Conservation (phyloP, 2,797 vertebrate genomes). For the Esox masquinongy region DNA sequence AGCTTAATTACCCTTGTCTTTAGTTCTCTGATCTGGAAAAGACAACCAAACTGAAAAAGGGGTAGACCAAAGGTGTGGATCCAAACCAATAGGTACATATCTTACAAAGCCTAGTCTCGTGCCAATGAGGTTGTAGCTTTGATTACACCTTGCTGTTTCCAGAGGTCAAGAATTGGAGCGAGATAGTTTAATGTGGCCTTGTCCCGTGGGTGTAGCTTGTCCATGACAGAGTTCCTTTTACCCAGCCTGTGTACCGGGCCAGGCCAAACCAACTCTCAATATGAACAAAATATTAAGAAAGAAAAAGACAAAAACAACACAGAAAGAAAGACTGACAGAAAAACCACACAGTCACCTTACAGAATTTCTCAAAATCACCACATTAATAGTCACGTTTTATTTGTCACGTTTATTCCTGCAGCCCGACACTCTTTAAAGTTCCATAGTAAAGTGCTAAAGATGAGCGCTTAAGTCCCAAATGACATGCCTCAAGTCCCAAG, state of each 20-base stretch:
- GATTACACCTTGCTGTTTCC: neutral
- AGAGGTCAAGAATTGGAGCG: neutral
- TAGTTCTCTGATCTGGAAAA: neutral
- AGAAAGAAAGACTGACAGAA: neutral
- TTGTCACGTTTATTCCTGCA: no score
- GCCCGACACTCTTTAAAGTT: no score
- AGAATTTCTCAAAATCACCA: no score
- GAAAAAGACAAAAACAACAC: neutral
- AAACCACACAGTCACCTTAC: neutral
- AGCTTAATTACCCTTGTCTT: constrained; percentile 6
- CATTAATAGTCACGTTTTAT: no score
- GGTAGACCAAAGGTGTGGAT: neutral
- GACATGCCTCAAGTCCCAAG: neutral
- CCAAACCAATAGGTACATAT: neutral
- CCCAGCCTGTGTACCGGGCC: no score
- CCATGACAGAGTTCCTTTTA: no score
- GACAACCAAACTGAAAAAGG: neutral
- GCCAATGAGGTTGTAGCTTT: neutral
- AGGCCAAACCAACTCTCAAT: no score
- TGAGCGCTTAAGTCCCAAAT: neutral
- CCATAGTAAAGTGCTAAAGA: neutral
- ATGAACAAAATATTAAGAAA: neutral
- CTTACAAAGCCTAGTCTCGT: neutral
- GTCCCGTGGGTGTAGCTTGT: no score
- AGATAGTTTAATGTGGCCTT: neutral